These are phyloP conservation scores for Crotalus horridus DNA, from an alignment of 2,113 vertebrate species.

Conservation along the genomic window DNA sequence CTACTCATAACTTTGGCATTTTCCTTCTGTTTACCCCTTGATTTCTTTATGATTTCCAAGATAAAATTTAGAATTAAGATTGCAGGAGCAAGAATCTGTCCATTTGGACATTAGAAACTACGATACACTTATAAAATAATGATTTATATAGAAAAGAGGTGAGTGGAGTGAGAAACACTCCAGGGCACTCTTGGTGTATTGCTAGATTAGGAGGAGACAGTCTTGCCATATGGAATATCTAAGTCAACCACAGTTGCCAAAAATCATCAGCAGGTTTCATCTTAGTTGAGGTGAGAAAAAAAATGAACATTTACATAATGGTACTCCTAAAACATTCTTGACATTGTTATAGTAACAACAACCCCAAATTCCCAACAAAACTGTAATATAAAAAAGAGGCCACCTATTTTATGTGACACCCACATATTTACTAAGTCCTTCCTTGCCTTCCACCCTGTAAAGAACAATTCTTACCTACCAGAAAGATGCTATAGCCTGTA, in stretches of 20 bases:
- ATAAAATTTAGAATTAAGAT: neutral
- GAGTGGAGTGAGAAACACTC: neutral
- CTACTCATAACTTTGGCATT: neutral
- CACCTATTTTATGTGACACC: neutral
- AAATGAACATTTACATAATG: neutral
- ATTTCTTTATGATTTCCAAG: neutral
- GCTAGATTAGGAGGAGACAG: neutral
- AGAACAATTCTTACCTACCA: neutral
- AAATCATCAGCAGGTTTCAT: neutral
- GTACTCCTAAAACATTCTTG: neutral
- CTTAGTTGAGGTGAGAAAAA: neutral
- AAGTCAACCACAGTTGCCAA: neutral
- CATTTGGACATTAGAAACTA: neutral
- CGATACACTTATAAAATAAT: neutral
- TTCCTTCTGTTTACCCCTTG: neutral
- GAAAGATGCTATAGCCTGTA: neutral
- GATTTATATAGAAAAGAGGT: neutral
- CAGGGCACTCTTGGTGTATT: neutral
- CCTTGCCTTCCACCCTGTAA: neutral
- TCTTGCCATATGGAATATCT: neutral
- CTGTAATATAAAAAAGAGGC: neutral
- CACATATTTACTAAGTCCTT: neutral
- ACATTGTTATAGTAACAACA: neutral
- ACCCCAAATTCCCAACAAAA: neutral
- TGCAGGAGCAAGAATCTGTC: neutral